phyloP scores from a whole-genome alignment of 2,888 invertebrate genomes.

The Tyria jacobaeae region DNA sequence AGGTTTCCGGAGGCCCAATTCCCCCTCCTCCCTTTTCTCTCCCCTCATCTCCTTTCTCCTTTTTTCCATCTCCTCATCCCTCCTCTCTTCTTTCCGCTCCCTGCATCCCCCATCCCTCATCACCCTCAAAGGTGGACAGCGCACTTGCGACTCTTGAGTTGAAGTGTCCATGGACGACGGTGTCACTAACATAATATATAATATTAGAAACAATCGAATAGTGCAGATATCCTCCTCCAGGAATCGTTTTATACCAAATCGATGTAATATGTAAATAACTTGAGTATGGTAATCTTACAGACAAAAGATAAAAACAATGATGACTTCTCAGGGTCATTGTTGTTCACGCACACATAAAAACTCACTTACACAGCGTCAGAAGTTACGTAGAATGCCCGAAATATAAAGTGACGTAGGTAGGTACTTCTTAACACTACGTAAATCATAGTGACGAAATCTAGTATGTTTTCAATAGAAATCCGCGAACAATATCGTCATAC shows the following conservation, averaged over 20 bases:
- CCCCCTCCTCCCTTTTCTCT: too few relatives aligned
- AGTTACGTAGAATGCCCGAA: slow-evolving; percentile 25
- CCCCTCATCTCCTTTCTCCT: too few relatives aligned
- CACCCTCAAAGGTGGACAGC: too few relatives aligned
- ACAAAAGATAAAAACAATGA: slow-evolving; percentile 21
- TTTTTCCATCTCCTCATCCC: too few relatives aligned
- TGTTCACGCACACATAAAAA: slow-evolving; percentile 14
- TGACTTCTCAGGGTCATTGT: slow-evolving; percentile 42
- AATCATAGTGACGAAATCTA: slow-evolving; percentile 27
- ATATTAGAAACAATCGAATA: neutral
- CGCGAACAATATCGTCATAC: neutral
- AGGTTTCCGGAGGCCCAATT: too few relatives aligned
- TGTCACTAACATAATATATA: too few relatives aligned
- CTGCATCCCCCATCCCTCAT: too few relatives aligned
- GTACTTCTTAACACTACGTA: slow-evolving; percentile 27
- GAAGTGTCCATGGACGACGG: too few relatives aligned
- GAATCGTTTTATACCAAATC: neutral
- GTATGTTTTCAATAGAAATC: slow-evolving; percentile 4
- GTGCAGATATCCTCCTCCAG: neutral
- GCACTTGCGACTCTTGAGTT: too few relatives aligned
- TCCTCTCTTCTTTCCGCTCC: too few relatives aligned
- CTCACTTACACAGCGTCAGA: slow-evolving; percentile 25
- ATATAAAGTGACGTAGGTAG: slow-evolving; percentile 34
- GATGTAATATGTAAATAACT: neutral
- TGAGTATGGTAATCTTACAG: slow-evolving; percentile 26